Evolutionary conservation across 2,113 vertebrate species (phyloP).

Genomic region (Cyanoderma ruficeps): DNA sequence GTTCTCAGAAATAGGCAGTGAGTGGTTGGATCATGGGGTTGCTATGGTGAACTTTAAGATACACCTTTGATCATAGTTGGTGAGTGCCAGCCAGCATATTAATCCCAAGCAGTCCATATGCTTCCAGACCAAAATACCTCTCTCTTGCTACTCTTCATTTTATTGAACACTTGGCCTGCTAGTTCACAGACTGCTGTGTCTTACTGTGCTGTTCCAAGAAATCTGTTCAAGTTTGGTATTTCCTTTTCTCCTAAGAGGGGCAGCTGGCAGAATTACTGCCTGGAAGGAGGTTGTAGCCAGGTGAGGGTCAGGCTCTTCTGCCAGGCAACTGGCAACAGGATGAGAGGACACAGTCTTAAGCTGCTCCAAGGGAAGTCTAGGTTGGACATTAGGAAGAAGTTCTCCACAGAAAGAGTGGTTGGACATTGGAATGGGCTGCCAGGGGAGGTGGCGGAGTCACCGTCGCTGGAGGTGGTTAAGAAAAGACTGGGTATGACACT

Average conservation of each 20-base stretch:
- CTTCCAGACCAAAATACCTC: constrained; percentile 5
- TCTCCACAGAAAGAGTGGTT: neutral
- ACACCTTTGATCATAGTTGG: constrained; percentile 2
- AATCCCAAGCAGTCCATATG: neutral
- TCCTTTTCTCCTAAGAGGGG: neutral
- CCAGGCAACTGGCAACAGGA: fast-evolving
- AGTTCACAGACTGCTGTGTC: neutral
- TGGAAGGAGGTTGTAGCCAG: neutral
- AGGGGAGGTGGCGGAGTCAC: neutral
- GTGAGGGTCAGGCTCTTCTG: neutral
- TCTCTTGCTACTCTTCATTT: neutral
- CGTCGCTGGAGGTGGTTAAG: neutral
- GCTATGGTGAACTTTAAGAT: constrained; percentile 29
- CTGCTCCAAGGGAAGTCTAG: neutral
- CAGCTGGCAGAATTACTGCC: neutral
- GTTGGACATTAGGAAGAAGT: neutral
- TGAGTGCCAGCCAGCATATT: neutral
- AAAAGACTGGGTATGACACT: neutral
- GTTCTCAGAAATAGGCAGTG: neutral
- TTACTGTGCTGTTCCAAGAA: neutral
- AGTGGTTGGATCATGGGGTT: constrained; percentile 6
- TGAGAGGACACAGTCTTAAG: neutral
- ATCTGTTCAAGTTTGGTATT: neutral
- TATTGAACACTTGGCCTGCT: neutral
- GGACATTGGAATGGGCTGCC: neutral